These are phyloP conservation scores for Serilophus lunatus DNA, from an alignment of 2,113 vertebrate species.

Conservation along the genomic window DNA sequence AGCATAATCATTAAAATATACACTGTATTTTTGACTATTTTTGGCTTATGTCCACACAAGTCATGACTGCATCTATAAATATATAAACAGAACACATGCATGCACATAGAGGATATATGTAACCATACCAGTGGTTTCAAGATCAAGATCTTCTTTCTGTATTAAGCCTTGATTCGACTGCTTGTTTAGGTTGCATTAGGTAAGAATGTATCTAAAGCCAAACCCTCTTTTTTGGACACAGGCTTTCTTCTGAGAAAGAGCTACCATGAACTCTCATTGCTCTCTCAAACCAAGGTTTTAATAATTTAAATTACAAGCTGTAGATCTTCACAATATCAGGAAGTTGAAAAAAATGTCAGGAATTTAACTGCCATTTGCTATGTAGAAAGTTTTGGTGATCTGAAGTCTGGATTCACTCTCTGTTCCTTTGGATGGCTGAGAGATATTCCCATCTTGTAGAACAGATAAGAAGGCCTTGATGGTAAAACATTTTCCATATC, in stretches of 20 bases:
- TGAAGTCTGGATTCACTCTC: not conserved
- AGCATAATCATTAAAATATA: not conserved
- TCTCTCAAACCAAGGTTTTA: not conserved
- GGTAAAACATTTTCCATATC: not conserved
- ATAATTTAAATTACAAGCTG: not conserved
- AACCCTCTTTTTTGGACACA: not conserved
- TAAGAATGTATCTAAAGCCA: not conserved
- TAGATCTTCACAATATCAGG: not conserved
- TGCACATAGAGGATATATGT: not conserved
- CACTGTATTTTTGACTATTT: not conserved
- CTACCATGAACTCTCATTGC: not conserved
- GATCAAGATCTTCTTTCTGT: not conserved
- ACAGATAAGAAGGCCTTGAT: not conserved
- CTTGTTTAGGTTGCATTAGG: not conserved
- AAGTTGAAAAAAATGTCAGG: not conserved
- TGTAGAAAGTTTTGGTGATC: not conserved
- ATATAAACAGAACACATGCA: not conserved
- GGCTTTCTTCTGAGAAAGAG: not conserved
- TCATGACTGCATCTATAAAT: not conserved
- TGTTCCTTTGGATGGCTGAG: not conserved
- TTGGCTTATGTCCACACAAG: not conserved
- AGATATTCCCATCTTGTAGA: not conserved
- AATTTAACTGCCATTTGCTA: rapidly evolving
- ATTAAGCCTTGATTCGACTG: not conserved
- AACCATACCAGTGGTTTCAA: not conserved